Evolutionary conservation across 2,888 invertebrate genomes (phyloP).

Genomic region (Macrosiphum euphorbiae): DNA sequence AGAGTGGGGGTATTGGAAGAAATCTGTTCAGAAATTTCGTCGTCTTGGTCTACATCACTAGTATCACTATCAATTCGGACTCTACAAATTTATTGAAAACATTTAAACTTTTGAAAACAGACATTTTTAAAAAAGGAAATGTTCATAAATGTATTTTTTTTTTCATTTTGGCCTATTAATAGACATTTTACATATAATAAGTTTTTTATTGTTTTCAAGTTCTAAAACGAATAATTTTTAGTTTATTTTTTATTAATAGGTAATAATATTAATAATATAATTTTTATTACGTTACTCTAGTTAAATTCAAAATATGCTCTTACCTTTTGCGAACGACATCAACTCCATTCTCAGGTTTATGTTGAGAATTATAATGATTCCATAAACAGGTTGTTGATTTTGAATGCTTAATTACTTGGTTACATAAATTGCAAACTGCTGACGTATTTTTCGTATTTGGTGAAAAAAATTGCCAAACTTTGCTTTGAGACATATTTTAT

Average conservation of each 20-base stretch:
- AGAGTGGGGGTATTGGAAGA: background rate
- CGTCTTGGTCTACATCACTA: background rate
- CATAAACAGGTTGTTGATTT: slow-evolving; percentile 18
- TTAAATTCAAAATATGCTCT: background rate
- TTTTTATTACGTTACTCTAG: background rate
- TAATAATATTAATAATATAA: too few relatives aligned
- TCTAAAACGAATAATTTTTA: background rate
- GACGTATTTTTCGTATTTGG: background rate
- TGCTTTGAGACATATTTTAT: slow-evolving; percentile 12
- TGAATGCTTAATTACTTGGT: slow-evolving; percentile 22
- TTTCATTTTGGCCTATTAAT: background rate
- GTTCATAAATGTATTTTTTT: background rate
- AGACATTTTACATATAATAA: slow-evolving; percentile 11
- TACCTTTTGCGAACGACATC: background rate
- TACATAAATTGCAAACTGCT: slow-evolving; percentile 7
- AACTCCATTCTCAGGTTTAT: slow-evolving; percentile 7
- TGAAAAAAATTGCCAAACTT: slow-evolving; percentile 35
- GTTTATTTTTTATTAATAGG: too few relatives aligned
- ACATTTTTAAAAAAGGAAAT: background rate
- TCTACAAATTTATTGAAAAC: background rate
- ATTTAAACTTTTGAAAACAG: background rate
- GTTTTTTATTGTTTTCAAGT: background rate
- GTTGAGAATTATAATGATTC: slow-evolving; percentile 27
- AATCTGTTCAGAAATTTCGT: background rate
- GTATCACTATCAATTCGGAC: background rate